Percentiles rank a stretch among this genome's conserved stretches.
Evolutionary conservation across 1,140 invertebrate species (phyloP).

Genomic region (Nylanderia fulva): DNA sequence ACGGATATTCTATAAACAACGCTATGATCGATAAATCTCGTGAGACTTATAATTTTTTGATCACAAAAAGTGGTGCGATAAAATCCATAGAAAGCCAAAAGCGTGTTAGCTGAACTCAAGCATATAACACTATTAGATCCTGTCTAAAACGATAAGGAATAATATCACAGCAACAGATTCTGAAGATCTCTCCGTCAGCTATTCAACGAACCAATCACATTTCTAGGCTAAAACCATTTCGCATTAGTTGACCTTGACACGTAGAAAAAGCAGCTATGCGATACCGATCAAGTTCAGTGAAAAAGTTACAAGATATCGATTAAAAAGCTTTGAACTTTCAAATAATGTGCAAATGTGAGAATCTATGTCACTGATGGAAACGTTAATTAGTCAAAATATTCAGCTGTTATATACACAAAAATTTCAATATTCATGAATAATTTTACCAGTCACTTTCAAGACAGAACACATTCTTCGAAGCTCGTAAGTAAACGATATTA

Average conservation of each 20-base stretch:
- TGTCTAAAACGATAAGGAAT: neutral
- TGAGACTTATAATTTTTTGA: neutral
- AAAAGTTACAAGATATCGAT: constrained; percentile 25
- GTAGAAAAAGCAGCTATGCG: neutral
- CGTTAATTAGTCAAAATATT: neutral
- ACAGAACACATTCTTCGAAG: neutral
- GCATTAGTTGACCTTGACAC: constrained; percentile 33
- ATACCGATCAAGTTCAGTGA: neutral
- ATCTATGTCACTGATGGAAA: neutral
- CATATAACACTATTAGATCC: neutral
- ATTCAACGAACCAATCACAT: neutral
- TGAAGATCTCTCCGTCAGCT: constrained; percentile 2
- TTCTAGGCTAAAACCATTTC: constrained; percentile 33
- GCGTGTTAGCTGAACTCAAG: constrained; percentile 11
- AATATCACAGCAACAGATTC: neutral
- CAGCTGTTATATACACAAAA: neutral
- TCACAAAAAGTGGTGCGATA: constrained; percentile 20
- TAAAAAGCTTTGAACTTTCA: constrained; percentile 1
- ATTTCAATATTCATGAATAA: neutral
- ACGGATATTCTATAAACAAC: neutral
- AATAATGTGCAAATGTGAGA: constrained; percentile 5
- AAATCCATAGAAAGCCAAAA: constrained; percentile 31
- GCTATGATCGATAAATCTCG: neutral
- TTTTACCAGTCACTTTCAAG: neutral
- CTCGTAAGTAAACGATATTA: neutral